A percentile compares a stretch with the other conserved stretches of the same genome.
Evolutionary conservation across 1,140 invertebrate genomes (phyloP).

Genomic region (Helicoverpa zea): DNA sequence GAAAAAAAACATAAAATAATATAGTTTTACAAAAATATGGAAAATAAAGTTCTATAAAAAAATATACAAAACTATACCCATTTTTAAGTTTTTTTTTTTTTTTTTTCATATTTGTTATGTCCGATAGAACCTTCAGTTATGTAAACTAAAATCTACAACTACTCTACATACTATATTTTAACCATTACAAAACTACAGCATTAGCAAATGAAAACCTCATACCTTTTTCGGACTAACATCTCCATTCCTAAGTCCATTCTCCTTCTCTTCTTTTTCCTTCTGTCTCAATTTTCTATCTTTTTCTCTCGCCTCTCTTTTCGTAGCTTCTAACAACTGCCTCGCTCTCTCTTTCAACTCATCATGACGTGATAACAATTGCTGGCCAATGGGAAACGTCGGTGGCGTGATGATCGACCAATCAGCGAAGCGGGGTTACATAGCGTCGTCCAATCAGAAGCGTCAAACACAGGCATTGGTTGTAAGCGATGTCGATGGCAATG

Average conservation of each 20-base stretch:
- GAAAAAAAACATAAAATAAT: no score
- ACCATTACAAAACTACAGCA: neutral
- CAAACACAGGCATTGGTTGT: constrained; percentile 45
- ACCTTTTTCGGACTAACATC: constrained; percentile 78
- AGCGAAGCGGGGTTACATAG: constrained; percentile 56
- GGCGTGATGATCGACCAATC: constrained; percentile 56
- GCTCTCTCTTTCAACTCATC: constrained; percentile 96
- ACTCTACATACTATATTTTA: neutral
- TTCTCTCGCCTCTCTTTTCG: constrained; percentile 90
- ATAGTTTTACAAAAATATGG: no score
- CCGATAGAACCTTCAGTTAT: neutral
- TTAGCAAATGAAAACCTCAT: constrained; percentile 48
- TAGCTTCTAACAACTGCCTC: constrained; percentile 95
- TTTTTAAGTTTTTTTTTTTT: no score
- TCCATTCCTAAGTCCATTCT: constrained; percentile 73
- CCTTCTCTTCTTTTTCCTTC: constrained; percentile 72
- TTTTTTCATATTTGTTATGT: no score
- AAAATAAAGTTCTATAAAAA: no score
- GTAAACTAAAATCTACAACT: no score
- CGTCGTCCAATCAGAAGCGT: constrained; percentile 55
- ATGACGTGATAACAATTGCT: constrained; percentile 92
- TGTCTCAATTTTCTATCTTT: constrained; percentile 85
- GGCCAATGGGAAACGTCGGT: constrained; percentile 52
- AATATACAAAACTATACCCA: no score
- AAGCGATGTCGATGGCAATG: constrained; percentile 65